These are phyloP conservation scores for Tiliacea aurago DNA, from an alignment of 2,888 invertebrate genomes.

Conservation along the genomic window DNA sequence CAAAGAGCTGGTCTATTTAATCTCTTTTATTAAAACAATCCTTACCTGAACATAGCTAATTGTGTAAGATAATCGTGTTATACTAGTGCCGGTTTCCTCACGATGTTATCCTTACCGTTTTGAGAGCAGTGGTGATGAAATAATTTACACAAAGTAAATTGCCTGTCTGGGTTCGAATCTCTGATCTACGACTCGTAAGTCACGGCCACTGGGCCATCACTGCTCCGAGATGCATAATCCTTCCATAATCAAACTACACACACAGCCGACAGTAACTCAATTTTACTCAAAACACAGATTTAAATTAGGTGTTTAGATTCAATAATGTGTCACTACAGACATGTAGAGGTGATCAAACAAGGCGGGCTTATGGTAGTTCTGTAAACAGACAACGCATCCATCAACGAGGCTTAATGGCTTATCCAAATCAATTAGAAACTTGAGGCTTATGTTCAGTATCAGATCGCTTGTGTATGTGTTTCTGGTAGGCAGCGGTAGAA, in stretches of 20 bases:
- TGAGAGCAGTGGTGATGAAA: no score
- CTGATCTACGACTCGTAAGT: no score
- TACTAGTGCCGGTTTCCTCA: no score
- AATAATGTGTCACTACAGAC: slow-evolving; percentile 56
- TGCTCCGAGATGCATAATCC: slow-evolving; percentile 2
- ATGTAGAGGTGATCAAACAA: slow-evolving; percentile 63
- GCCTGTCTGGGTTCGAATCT: no score
- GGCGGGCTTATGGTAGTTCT: slow-evolving; percentile 74
- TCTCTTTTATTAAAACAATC: neutral
- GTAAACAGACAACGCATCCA: slow-evolving; percentile 86
- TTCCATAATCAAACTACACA: slow-evolving; percentile 14
- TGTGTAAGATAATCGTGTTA: neutral
- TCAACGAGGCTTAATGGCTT: slow-evolving; percentile 88
- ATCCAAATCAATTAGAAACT: slow-evolving; percentile 90
- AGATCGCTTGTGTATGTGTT: slow-evolving; percentile 60
- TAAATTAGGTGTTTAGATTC: slow-evolving; percentile 56
- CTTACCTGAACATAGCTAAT: neutral
- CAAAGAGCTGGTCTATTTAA: neutral
- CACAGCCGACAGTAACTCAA: slow-evolving; percentile 20
- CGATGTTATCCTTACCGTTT: no score
- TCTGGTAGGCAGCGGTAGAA: slow-evolving; percentile 13
- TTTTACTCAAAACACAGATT: slow-evolving; percentile 41
- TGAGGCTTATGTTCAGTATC: slow-evolving; percentile 76
- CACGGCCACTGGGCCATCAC: no score
- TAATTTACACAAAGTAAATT: no score